These are phyloP conservation scores for Eilema depressum DNA, from an alignment of 2,888 invertebrate genomes.

Conservation along the genomic window DNA sequence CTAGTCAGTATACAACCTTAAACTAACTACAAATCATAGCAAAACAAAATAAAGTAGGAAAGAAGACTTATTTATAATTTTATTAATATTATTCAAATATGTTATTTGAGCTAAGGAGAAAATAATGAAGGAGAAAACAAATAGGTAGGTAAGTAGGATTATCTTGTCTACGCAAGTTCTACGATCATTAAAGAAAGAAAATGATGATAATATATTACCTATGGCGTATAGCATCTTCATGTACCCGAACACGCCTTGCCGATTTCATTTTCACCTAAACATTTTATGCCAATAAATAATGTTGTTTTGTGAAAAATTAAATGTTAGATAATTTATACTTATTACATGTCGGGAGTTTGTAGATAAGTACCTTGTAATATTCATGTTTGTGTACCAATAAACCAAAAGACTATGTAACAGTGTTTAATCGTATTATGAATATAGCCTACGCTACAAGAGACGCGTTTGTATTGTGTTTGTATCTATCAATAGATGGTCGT, in stretches of 20 bases:
- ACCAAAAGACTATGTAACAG: slow-evolving; percentile 30
- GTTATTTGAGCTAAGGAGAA: slow-evolving; percentile 48
- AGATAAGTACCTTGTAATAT: background rate
- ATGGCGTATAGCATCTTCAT: slow-evolving; percentile 86
- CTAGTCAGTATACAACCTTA: slow-evolving; percentile 41
- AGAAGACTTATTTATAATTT: slow-evolving; percentile 38
- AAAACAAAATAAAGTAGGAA: slow-evolving; percentile 47
- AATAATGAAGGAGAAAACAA: slow-evolving; percentile 42
- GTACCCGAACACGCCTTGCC: slow-evolving; percentile 85
- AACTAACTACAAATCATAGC: slow-evolving; percentile 52
- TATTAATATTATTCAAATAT: too few species aligned
- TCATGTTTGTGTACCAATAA: slow-evolving; percentile 16
- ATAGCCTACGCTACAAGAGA: slow-evolving; percentile 14
- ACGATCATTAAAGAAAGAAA: slow-evolving; percentile 68
- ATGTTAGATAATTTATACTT: slow-evolving; percentile 25
- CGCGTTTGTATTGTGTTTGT: slow-evolving; percentile 36
- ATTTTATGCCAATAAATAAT: slow-evolving; percentile 82
- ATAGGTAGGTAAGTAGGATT: slow-evolving; percentile 50
- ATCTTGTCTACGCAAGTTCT: slow-evolving; percentile 67
- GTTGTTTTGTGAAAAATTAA: slow-evolving; percentile 38
- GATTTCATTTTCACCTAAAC: slow-evolving; percentile 87
- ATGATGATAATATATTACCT: slow-evolving; percentile 79
- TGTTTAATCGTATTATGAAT: slow-evolving; percentile 30
- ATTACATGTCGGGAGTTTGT: background rate
- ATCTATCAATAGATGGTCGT: slow-evolving; percentile 22